Conservation (phyloP, 2,797 vertebrate species). For the Antrozous pallidus region DNA sequence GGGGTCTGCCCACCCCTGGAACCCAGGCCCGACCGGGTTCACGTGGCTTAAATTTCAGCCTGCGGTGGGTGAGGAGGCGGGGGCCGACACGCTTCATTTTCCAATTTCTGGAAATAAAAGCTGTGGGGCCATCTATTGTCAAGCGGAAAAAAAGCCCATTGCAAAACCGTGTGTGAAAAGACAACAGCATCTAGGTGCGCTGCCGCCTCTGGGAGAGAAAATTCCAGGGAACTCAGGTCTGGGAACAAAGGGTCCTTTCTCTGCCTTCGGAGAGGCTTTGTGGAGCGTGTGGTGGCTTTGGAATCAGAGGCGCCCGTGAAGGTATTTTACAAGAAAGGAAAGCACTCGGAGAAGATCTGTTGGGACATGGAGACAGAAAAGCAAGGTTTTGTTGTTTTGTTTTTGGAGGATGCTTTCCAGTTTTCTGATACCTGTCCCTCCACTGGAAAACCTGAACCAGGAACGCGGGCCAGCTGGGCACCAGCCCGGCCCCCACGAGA, state of each 20-base stretch:
- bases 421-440: conserved; percentile 48
- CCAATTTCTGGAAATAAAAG: conserved; percentile 69
- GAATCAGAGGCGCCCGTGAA: neutral
- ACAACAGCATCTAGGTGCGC: neutral
- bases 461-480: neutral
- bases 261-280: neutral
- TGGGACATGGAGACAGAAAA: neutral
- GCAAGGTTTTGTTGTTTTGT: neutral
- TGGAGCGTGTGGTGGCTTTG: neutral
- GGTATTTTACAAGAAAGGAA: neutral
- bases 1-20: conserved; percentile 42
- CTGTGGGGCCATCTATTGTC: conserved; percentile 54
- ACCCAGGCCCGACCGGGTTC: neutral
- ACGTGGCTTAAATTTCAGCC: conserved; percentile 52
- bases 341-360: neutral
- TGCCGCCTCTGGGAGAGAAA: neutral
- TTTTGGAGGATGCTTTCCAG: neutral
- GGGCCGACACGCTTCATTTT: conserved; percentile 65
- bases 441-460: neutral
- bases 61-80: neutral
- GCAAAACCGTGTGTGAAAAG: conserved; percentile 32
- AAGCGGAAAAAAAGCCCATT: conserved; percentile 1
- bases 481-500: neutral
- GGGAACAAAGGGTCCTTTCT: conserved; percentile 71
- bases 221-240: neutral